Evolutionary conservation across 2,888 invertebrate genomes (phyloP), one percentile per base, ranked within the genome.

Genomic region (Tyria jacobaeae): DNA sequence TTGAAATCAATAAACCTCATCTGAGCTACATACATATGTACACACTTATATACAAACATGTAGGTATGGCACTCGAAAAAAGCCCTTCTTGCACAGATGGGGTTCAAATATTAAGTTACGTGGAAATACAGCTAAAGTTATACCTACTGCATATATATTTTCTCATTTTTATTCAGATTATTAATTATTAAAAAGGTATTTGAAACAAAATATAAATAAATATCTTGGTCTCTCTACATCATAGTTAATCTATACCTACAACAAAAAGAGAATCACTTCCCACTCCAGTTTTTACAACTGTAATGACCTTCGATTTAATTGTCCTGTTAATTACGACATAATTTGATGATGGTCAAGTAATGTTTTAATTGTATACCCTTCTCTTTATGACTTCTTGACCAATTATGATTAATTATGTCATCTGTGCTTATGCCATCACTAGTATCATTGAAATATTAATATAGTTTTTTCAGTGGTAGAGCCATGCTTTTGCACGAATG

Each of bases 261-360:
- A 78, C 82, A 86, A 89, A 88, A 89, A 86, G 84, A 83, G 81
- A 87, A 89, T 89, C 88, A 86, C 82, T 88, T 87, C 86, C 87
- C 88, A 84, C 86, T 87, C 85, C 77, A 86, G 83, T 91, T 92
- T 91, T 92, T 91, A 83, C 84, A 68, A 82, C 81, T 75, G 64
- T 90, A 91, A 91, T 89, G 89, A 87, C 87, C 89, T 90, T 89
- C 90, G 88, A 91, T 89, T 87, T 91, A 92, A 93, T 92, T 88
- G 81, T 79, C 79, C 77, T 65, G 82, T 77, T 91, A 92, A 93
- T 93, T 92, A 92, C 90, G 81, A 88, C 85, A 89, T 90, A 92
- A 91, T 91, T 92, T 89, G 85, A 85, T 83, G 86, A 86, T 85
- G 81, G 73, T 78, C 69, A 76, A 90, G 89, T 92, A 92, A 93